Evolutionary conservation across 1,140 invertebrate species (phyloP).

Genomic region (Drosophila bocki): DNA sequence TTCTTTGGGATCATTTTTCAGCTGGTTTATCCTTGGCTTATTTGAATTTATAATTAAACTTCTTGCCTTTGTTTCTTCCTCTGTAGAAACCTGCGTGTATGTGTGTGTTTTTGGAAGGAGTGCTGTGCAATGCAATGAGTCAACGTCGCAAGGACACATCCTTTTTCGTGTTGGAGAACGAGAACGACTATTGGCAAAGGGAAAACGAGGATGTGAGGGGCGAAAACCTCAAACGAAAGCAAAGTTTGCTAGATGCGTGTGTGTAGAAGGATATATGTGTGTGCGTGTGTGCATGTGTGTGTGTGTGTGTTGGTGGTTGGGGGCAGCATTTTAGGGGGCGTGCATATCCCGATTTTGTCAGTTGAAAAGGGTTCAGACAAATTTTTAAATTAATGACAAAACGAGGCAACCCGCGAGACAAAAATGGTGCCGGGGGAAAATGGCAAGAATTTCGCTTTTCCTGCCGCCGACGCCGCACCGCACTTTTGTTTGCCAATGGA

Average conservation of each 20-base stretch:
- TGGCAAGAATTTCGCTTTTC: constrained; percentile 50
- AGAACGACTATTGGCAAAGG: constrained; percentile 13
- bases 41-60: not conserved
- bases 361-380: constrained; percentile 77
- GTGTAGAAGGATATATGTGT: not conserved
- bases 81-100: not conserved
- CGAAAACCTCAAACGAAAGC: constrained; percentile 58
- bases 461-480: not conserved
- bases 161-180: constrained; percentile 58
- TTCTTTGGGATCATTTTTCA: no score
- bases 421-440: constrained; percentile 26
- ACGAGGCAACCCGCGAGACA: constrained; percentile 52
- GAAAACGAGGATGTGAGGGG: not conserved
- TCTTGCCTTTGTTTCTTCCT: not conserved
- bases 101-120: constrained; percentile 2
- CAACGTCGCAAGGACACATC: constrained; percentile 64
- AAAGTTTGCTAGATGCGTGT: constrained; percentile 16
- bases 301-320: constrained; percentile 7
- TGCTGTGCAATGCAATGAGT: constrained; percentile 55
- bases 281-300: constrained; percentile 1
- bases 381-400: constrained; percentile 79
- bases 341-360: constrained; percentile 64
- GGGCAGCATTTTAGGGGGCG: constrained; percentile 3
- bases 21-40: no score
- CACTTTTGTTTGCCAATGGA: constrained; percentile 52